Evolutionary conservation across 35 echinoderm and acorn worm genomes (phyloP).

Genomic region (Eucidaris tribuloides): DNA sequence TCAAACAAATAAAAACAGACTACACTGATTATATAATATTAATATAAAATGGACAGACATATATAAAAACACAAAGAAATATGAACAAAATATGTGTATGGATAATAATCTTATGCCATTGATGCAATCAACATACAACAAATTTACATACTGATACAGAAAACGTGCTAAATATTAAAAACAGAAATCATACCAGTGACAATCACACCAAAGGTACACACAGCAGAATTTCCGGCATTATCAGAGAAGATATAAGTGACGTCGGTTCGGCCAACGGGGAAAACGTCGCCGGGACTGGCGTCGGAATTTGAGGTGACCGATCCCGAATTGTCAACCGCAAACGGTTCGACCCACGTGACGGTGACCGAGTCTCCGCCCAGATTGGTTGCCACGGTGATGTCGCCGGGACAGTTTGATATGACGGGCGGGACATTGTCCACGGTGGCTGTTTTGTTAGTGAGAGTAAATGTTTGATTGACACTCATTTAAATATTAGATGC

Average conservation of each 20-base stretch:
- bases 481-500: too few species aligned
- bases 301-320: neutral
- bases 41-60: too few species aligned
- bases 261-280: constrained; percentile 36
- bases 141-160: neutral
- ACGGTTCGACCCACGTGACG: constrained; percentile 43
- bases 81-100: too few species aligned
- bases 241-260: constrained; percentile 75
- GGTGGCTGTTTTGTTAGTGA: neutral
- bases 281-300: constrained; percentile 32
- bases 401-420: neutral
- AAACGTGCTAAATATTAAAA: neutral
- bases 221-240: constrained; percentile 1
- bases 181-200: neutral
- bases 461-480: too few species aligned
- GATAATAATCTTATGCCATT: too few species aligned
- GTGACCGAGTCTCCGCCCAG: neutral
- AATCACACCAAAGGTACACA: constrained; percentile 4
- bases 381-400: neutral
- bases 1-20: too few species aligned
- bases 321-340: constrained; percentile 57
- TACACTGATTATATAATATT: too few species aligned
- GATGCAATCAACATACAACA: neutral
- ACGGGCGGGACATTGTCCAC: neutral
- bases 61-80: too few species aligned